Conservation (phyloP, 2,797 vertebrate genomes). For the Phrynocephalus guinanensis region DNA sequence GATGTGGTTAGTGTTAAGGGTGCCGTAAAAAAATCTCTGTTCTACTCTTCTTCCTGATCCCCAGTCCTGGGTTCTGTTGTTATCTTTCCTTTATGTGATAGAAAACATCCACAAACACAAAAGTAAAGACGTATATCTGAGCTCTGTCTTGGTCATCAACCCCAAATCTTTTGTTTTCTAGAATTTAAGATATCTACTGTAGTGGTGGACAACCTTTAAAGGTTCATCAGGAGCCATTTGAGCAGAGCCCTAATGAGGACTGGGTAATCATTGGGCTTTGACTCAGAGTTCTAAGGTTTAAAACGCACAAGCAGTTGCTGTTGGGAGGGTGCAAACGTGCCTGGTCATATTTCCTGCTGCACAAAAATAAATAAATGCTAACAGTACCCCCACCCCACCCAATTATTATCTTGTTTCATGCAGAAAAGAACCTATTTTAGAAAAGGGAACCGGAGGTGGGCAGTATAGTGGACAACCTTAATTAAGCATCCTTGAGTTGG, state of each 20-base stretch:
- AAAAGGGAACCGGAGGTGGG: neutral
- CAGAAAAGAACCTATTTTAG: neutral
- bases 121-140: neutral
- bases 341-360: no score
- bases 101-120: slow-evolving; percentile 14
- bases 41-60: neutral
- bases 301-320: no score
- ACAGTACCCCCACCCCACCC: no score
- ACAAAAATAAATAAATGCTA: no score
- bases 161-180: neutral
- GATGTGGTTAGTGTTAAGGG: neutral
- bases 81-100: neutral
- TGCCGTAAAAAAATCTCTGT: neutral
- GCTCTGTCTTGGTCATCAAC: no score
- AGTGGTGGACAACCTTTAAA: neutral
- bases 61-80: slow-evolving; percentile 17
- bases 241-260: neutral
- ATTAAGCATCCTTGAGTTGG: neutral
- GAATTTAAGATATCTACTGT: neutral
- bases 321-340: no score
- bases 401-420: neutral
- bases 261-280: no score
- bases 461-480: neutral
- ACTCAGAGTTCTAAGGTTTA: no score
- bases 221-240: neutral